phyloP scores from a whole-genome alignment of 2,113 vertebrate genomes.

The Ailuropoda melanoleuca region DNA sequence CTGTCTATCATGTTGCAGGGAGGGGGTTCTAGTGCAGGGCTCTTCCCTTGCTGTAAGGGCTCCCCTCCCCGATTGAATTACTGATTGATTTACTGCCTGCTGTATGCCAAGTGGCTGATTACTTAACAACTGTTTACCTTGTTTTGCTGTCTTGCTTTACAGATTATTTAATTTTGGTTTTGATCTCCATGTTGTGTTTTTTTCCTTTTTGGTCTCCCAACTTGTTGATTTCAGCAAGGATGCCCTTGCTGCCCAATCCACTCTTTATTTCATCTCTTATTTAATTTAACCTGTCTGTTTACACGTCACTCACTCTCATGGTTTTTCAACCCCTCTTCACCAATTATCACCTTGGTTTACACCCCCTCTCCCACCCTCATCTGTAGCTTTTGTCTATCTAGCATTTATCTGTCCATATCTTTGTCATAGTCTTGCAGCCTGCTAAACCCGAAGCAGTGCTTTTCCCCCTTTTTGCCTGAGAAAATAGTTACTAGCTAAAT shows the following conservation, averaged over 20 bases:
- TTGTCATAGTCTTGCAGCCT: conserved; percentile 43
- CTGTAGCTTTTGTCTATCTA: background rate
- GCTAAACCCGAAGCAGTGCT: background rate
- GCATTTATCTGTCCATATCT: background rate
- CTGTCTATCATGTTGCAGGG: background rate
- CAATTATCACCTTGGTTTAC: background rate
- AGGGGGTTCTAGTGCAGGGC: background rate
- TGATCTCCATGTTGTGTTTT: conserved; percentile 32
- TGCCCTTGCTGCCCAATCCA: background rate
- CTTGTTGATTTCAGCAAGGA: background rate
- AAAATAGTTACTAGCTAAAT: conserved; percentile 60
- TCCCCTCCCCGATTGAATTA: background rate
- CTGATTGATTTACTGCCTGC: background rate
- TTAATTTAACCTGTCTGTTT: background rate
- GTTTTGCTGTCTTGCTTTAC: background rate
- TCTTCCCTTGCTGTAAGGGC: background rate
- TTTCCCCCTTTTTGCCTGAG: conserved; percentile 16
- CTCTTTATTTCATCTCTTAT: background rate
- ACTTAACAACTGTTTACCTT: conserved; percentile 1
- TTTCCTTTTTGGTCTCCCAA: background rate
- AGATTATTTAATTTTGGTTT: conserved; percentile 48
- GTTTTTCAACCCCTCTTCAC: background rate
- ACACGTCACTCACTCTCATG: background rate
- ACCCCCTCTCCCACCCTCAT: background rate
- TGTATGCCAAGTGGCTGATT: background rate